Base-by-base conservation (phyloP, 2,797 vertebrate genomes). In the Tarsius wallacei region DNA sequence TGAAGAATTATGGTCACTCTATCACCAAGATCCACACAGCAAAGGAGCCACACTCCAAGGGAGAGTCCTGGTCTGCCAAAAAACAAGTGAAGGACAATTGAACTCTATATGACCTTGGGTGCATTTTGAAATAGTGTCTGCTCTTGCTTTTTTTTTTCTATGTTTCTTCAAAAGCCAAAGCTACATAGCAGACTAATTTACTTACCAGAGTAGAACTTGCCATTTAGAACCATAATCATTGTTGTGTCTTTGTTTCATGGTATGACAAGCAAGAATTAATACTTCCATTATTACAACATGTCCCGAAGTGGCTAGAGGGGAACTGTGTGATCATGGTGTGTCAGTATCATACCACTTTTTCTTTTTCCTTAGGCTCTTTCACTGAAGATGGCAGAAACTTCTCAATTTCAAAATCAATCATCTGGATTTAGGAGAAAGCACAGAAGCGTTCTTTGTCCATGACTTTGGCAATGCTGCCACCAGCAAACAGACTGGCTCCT, bases 241-340 rank as follows among this genome's bases (percentile, higher is more conserved):
- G 11, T 22, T 80, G 7, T 53, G 17, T 76, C 87, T 91, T 77
- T 64, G 7, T 47, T 89, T 49, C 31, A 68, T 31, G 22, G 5
- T 68, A 31, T 76, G 70, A 81, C 47, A 53, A 22, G 12, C 26
- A 97, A 49, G 49, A 89, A 88, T n/a, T 78, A 81, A 95, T 87
- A 24, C 22, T 85, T 80, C 55, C 16, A 24, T 82, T 83, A 33
- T 49, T 63, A 55, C 8, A 49, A 64, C 1, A 11, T 68, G 33
- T 66, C 66, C 66, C 19, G 9, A 22, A 47, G 9, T 73, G 26
- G 4, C 19, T 53, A 36, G 19, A 64, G 28, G 59, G 17, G 21
- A 68, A 59, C 33, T 26, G 5, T 24, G 28, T 49, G 51, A 51
- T 42, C 17, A 0, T 13, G 19, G 14, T 17, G 2, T 87, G 28